Percentiles rank a stretch among this genome's conserved stretches.
These are phyloP conservation scores for Nasonia vitripennis DNA, from an alignment of 1,140 invertebrate genomes.

Conservation along the genomic window DNA sequence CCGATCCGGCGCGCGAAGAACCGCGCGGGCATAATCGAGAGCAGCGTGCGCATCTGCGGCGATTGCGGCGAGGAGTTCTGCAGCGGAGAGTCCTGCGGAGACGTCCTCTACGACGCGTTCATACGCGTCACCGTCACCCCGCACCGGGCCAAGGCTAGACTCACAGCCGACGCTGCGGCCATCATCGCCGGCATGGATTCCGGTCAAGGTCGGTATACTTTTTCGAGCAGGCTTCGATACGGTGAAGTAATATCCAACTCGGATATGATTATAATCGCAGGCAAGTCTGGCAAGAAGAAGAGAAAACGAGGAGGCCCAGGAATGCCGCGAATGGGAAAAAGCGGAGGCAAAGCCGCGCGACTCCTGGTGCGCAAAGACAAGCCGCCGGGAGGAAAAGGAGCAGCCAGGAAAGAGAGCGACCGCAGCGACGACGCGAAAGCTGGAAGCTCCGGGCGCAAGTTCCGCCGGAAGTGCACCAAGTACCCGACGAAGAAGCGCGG, in stretches of 20 bases:
- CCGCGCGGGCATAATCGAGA: conserved; percentile 86
- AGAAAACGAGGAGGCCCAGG: conserved; percentile 32
- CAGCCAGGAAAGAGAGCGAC: conserved; percentile 4
- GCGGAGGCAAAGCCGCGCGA: conserved; percentile 49
- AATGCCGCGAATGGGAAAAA: conserved; percentile 40
- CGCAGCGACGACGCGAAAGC: conserved; percentile 41
- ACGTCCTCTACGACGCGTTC: conserved; percentile 75
- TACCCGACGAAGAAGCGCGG: conserved; percentile 58
- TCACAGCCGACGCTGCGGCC: conserved; percentile 68
- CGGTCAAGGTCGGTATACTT: conserved; percentile 26
- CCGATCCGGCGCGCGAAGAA: conserved; percentile 85
- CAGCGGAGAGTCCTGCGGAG: conserved; percentile 78
- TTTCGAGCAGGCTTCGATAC: no score
- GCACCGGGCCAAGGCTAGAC: conserved; percentile 61
- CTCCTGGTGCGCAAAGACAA: conserved; percentile 54
- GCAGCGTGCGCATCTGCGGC: conserved; percentile 81
- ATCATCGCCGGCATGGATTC: conserved; percentile 66
- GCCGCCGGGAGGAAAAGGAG: conserved; percentile 25
- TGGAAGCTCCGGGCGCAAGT: conserved; percentile 51
- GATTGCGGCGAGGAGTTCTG: conserved; percentile 93
- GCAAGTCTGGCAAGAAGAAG: conserved; percentile 55
- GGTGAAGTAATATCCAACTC: not conserved
- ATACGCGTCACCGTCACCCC: conserved; percentile 60
- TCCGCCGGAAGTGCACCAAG: conserved; percentile 69
- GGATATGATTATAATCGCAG: conserved; percentile 49